These are phyloP conservation scores for Hippopotamyrus pictus DNA, from an alignment of 2,797 vertebrate genomes.

Conservation along the genomic window DNA sequence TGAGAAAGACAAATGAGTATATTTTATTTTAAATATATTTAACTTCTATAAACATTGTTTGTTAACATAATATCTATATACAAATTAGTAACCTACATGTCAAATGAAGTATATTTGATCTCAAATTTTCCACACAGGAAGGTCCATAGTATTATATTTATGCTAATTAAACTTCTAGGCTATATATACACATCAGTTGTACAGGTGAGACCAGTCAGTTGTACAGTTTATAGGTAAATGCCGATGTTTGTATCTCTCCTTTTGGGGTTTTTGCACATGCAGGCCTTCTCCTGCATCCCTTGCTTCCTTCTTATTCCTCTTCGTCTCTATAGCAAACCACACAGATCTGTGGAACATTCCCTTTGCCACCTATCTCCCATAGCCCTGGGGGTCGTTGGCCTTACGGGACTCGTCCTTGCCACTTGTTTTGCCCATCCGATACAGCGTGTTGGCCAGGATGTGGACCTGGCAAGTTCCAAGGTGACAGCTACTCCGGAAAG, in stretches of 20 bases:
- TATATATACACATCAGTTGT: not conserved
- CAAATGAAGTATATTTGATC: not conserved
- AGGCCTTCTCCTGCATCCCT: not conserved
- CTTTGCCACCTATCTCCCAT: slow-evolving; percentile 52
- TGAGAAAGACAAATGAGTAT: not conserved
- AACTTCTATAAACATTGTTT: not conserved
- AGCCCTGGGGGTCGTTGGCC: slow-evolving; percentile 62
- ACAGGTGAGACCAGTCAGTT: not conserved
- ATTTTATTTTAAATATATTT: slow-evolving; percentile 20
- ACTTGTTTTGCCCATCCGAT: slow-evolving; percentile 54
- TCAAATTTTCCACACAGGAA: not conserved
- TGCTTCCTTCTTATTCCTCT: not conserved
- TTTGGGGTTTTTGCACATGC: not conserved
- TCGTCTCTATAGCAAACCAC: not conserved
- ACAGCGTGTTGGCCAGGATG: slow-evolving; percentile 67
- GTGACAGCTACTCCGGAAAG: slow-evolving; percentile 58
- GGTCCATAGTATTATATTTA: not conserved
- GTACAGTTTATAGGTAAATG: not conserved
- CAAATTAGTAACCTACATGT: not conserved
- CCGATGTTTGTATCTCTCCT: not conserved
- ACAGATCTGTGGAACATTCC: not conserved
- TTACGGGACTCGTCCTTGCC: slow-evolving; percentile 61
- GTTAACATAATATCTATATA: slow-evolving; percentile 10
- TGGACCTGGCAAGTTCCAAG: slow-evolving; percentile 73
- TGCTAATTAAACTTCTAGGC: not conserved